phyloP scores from a whole-genome alignment of 2,113 vertebrate species.

The Puffinus mauretanicus region DNA sequence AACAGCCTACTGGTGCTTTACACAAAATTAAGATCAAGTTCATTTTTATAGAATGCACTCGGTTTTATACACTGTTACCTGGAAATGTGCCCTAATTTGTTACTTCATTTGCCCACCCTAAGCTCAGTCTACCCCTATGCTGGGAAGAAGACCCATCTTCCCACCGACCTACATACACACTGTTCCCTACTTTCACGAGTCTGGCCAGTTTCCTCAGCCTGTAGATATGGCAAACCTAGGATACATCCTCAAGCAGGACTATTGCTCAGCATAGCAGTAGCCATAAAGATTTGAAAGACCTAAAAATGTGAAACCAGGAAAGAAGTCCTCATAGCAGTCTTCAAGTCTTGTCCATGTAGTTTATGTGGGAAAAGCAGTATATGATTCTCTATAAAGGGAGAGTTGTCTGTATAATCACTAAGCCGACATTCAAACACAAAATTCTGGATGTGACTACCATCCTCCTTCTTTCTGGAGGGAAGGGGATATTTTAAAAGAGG shows the following conservation, averaged over 20 bases:
- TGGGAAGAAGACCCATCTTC: background rate
- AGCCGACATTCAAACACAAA: background rate
- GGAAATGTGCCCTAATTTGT: background rate
- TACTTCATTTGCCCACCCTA: background rate
- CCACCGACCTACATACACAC: background rate
- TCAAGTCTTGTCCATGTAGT: background rate
- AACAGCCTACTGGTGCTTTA: background rate
- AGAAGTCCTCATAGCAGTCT: background rate
- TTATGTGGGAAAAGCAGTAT: background rate
- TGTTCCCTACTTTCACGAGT: background rate
- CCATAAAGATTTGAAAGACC: background rate
- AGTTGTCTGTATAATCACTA: background rate
- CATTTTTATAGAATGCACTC: background rate
- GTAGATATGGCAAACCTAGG: background rate
- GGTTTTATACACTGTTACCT: background rate
- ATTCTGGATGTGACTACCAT: background rate
- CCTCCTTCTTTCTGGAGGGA: background rate
- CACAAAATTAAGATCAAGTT: background rate
- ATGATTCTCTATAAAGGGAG: background rate
- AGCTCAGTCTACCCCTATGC: background rate
- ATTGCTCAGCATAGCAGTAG: accelerated
- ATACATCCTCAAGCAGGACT: background rate
- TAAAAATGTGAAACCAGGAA: background rate
- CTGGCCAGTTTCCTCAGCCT: background rate
- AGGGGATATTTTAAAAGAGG: background rate